phyloP scores from a whole-genome alignment of 2,888 invertebrate species.

The Calephelis perditalis region DNA sequence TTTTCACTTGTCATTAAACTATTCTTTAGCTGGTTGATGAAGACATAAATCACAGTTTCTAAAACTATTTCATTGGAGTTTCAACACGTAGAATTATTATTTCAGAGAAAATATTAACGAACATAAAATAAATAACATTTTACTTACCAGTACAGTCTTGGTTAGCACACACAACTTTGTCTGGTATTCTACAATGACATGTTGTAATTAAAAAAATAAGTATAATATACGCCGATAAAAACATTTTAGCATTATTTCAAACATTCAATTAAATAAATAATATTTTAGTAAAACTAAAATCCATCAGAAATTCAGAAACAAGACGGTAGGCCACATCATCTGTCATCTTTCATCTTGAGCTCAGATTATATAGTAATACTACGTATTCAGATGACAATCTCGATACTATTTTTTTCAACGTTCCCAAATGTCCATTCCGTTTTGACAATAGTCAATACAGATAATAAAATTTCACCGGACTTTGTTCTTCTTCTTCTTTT shows the following conservation, averaged over 20 bases:
- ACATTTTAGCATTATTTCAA: constrained; percentile 68
- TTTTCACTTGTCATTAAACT: too few relatives aligned
- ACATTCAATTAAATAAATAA: constrained; percentile 35
- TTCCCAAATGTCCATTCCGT: too few relatives aligned
- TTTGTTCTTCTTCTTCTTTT: too few relatives aligned
- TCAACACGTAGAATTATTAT: neutral
- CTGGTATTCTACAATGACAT: constrained; percentile 74
- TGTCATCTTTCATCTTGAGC: constrained; percentile 43
- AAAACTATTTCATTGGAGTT: neutral
- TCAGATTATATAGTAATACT: too few relatives aligned
- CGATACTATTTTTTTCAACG: too few relatives aligned
- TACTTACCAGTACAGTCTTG: constrained; percentile 82
- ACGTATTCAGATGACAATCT: too few relatives aligned
- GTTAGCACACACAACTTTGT: constrained; percentile 85
- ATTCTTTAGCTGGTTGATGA: too few relatives aligned
- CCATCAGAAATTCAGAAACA: constrained; percentile 48
- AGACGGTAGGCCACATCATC: constrained; percentile 74
- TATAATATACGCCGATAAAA: constrained; percentile 57
- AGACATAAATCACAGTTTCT: constrained; percentile 2
- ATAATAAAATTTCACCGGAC: too few relatives aligned
- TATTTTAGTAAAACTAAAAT: constrained; percentile 50
- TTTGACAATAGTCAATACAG: too few relatives aligned
- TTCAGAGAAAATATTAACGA: neutral
- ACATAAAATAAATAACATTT: constrained; percentile 15
- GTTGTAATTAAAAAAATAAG: constrained; percentile 54